Evolutionary conservation across 1,140 invertebrate genomes (phyloP).

Genomic region (Drosophila bipectinata): DNA sequence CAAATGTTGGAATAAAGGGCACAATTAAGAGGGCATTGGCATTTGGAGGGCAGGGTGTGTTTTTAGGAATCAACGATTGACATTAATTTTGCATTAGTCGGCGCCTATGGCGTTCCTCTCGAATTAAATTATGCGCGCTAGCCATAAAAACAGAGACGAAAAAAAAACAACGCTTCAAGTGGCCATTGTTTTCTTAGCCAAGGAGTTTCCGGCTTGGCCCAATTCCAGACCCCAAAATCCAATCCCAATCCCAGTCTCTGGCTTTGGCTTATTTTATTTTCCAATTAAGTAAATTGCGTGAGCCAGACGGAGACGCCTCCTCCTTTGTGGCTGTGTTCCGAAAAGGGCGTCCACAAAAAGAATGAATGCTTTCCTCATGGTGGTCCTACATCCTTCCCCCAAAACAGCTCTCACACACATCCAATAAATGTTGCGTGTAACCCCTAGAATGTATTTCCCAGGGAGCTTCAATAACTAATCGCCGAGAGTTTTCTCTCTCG

Average conservation of each 20-base stretch:
- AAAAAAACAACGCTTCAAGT: slow-evolving; percentile 15
- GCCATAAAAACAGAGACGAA: slow-evolving; percentile 33
- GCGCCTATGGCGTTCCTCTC: slow-evolving; percentile 34
- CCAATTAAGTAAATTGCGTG: slow-evolving; percentile 78
- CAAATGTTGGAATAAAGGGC: slow-evolving; percentile 33
- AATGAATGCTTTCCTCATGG: slow-evolving; percentile 37
- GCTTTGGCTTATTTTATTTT: slow-evolving; percentile 67
- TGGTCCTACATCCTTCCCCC: slow-evolving; percentile 1
- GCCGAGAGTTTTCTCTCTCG: slow-evolving; percentile 20
- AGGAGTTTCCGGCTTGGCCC: slow-evolving; percentile 51
- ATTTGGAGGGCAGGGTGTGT: slow-evolving; percentile 32
- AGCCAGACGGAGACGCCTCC: slow-evolving; percentile 37
- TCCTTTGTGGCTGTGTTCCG: slow-evolving; percentile 20
- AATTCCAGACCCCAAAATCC: neutral
- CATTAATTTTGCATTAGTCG: slow-evolving; percentile 79
- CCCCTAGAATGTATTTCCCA: neutral
- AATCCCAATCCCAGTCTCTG: slow-evolving; percentile 10
- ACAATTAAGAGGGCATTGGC: slow-evolving; percentile 75
- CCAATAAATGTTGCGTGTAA: slow-evolving; percentile 39
- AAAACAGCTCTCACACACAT: slow-evolving; percentile 23
- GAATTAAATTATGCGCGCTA: slow-evolving; percentile 73
- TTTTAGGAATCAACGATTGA: slow-evolving; percentile 53
- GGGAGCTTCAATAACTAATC: slow-evolving; percentile 44
- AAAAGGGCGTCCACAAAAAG: slow-evolving; percentile 16
- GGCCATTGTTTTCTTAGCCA: slow-evolving; percentile 50